A percentile compares a stretch with the other conserved stretches of the same genome.
Conservation (phyloP, 2,888 invertebrate species). For the Pantelozetes paolii region DNA sequence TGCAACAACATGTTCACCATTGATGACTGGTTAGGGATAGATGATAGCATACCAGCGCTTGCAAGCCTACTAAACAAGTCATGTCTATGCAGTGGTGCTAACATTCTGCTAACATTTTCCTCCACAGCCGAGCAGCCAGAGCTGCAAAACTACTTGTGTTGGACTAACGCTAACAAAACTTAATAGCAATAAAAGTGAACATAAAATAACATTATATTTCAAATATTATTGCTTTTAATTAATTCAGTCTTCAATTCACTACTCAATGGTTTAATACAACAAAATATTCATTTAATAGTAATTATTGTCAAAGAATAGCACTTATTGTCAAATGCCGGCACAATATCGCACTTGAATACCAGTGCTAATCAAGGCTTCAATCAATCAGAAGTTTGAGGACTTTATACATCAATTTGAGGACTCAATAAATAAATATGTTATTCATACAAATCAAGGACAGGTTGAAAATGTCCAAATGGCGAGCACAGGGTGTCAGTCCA, state of each 20-base stretch:
- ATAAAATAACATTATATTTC: too few relatives aligned
- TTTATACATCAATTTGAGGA: too few relatives aligned
- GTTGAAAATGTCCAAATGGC: too few relatives aligned
- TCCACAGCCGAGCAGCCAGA: slow-evolving; percentile 7
- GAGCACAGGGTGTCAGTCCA: too few relatives aligned
- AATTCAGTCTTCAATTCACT: too few relatives aligned
- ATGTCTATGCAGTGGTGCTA: slow-evolving; percentile 9
- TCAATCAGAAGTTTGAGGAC: too few relatives aligned
- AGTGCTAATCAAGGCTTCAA: too few relatives aligned
- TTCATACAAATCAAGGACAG: slow-evolving; percentile 9
- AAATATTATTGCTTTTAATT: too few relatives aligned
- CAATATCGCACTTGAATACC: too few relatives aligned
- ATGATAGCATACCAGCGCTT: neutral
- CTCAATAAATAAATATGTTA: neutral
- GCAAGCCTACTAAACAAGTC: slow-evolving; percentile 29
- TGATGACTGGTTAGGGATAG: slow-evolving; percentile 7
- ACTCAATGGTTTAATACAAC: too few relatives aligned
- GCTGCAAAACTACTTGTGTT: slow-evolving; percentile 18
- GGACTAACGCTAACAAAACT: neutral
- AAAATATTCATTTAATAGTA: neutral
- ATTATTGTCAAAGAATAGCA: neutral
- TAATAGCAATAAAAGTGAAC: neutral
- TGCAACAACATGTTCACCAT: slow-evolving; percentile 31
- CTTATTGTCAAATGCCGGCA: neutral
- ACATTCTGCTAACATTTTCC: neutral